Base-by-base conservation (phyloP, 2,888 invertebrate genomes). In the Mythimna pallens region DNA sequence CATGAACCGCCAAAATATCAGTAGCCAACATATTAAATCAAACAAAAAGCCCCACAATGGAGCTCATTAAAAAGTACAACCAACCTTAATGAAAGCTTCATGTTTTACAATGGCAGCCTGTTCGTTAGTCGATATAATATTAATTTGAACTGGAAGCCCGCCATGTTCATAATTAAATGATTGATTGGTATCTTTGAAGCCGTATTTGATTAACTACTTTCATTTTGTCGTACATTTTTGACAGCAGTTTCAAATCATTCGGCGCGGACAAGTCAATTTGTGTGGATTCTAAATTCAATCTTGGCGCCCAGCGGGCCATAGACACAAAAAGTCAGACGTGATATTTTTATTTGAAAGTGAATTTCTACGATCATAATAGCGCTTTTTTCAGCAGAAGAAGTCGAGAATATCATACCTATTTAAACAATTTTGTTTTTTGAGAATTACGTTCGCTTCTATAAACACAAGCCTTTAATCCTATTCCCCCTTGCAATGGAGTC, bases 91-190 rank as follows among this genome's bases (percentile, higher is more conserved):
- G 82, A 85, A 81, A 82, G 82, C 81, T 81, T 78, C 73, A 77
- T 74, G 77, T 83, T 79, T 6, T 55, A 82, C 73, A 83, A 80
- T 76, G 66, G 72, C 79, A 20, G 78, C 69, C 64, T 72, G 69
- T 78, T 80, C 82, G 81, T 82, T 85, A 78, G 69, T 17, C 61
- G 55, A 81, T 74, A 70, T 77, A 82, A 76, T 81, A 83, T 83
- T 82, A 83, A 83, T 86, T 82, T 80, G 73, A 76, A 71, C 66
- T 84, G 84, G 86, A 83, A 63, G 67, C 66, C 70, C 57, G 81
- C 87, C 83, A 87, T 80, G 66, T 76, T 67, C 47, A 66, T 80
- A 86, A 85, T 83, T 78, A 79, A 78, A 84, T 79, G 70, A 83
- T 82, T 82, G 82, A 82, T 82, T 70, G 79, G 64, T 81, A 85